Evolutionary conservation across 2,113 vertebrate species (phyloP).

Genomic region (Amia ocellicauda): DNA sequence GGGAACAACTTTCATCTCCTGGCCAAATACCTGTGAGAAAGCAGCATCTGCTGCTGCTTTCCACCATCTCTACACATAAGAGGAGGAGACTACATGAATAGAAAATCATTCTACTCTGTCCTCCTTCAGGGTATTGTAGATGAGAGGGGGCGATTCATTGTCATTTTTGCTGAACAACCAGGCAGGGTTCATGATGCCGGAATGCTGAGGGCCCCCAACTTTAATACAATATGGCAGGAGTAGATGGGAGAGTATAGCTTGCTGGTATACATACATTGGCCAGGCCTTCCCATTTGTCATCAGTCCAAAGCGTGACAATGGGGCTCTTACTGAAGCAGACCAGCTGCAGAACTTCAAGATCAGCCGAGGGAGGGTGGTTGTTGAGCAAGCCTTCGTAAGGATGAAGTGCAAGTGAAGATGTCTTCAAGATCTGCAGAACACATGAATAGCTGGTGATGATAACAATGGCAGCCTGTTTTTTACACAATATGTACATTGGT

Average conservation of each 20-base stretch:
- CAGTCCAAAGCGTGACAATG: slow-evolving; percentile 6
- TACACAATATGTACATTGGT: slow-evolving; percentile 1
- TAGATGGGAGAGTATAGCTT: slow-evolving; percentile 20
- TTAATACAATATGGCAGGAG: slow-evolving; percentile 14
- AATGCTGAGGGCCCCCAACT: slow-evolving; percentile 16
- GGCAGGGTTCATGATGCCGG: slow-evolving; percentile 24
- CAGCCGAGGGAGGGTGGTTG: slow-evolving; percentile 5
- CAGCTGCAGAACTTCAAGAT: slow-evolving; percentile 3
- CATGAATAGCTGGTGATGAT: slow-evolving; percentile 3
- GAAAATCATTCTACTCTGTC: slow-evolving; percentile 20
- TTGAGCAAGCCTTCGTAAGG: slow-evolving; percentile 19
- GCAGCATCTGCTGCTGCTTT: slow-evolving; percentile 3
- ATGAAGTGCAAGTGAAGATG: slow-evolving; percentile 17
- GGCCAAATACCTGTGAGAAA: slow-evolving; percentile 18
- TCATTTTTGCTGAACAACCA: slow-evolving; percentile 21
- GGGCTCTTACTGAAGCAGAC: slow-evolving; percentile 1
- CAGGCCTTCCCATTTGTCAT: slow-evolving; percentile 22
- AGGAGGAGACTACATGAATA: slow-evolving; percentile 25
- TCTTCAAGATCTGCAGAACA: slow-evolving; percentile 19
- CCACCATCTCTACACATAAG: slow-evolving; percentile 12
- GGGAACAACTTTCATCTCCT: slow-evolving; percentile 7
- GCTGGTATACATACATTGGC: slow-evolving; percentile 12
- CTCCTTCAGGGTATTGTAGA: slow-evolving; percentile 19
- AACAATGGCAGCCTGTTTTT: slow-evolving; percentile 1
- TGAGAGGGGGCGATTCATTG: slow-evolving; percentile 14